Evolutionary conservation across 1,140 invertebrate species (phyloP).

Genomic region (Drosophila navojoa): DNA sequence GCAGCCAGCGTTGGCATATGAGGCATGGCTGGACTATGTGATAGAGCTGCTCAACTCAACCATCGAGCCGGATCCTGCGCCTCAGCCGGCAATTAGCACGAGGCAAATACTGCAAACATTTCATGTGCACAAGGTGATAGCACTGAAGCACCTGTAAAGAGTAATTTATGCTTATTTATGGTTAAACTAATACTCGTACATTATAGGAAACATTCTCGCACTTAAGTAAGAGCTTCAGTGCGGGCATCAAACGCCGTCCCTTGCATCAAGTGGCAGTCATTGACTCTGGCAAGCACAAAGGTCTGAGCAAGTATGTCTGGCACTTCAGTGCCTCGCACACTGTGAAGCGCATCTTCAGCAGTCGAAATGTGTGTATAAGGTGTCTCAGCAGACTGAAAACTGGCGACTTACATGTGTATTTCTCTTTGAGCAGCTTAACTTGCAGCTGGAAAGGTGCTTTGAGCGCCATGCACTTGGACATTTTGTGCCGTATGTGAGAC

Average conservation of each 20-base stretch:
- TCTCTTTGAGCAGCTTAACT: conserved; percentile 36
- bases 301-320: conserved; percentile 70
- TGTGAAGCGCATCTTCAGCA: conserved; percentile 69
- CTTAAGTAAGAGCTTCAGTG: conserved; percentile 70
- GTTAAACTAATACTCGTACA: background rate
- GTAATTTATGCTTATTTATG: background rate
- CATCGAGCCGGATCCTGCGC: conserved; percentile 37
- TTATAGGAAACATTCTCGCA: conserved; percentile 74
- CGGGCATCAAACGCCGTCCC: conserved; percentile 69
- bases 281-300: conserved; percentile 68
- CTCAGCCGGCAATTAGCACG: background rate
- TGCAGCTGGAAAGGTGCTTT: conserved; percentile 63
- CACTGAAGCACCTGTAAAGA: background rate
- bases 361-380: conserved; percentile 58
- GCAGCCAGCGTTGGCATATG: conserved; percentile 61
- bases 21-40: conserved; percentile 75
- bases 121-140: conserved; percentile 62
- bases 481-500: conserved; percentile 59
- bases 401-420: background rate
- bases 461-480: conserved; percentile 49
- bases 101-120: conserved; percentile 55
- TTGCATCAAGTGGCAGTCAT: conserved; percentile 54
- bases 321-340: conserved; percentile 62
- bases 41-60: conserved; percentile 69
- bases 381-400: background rate